These are phyloP conservation scores for Stercorarius parasiticus DNA, from an alignment of 2,113 vertebrate species.

Conservation along the genomic window DNA sequence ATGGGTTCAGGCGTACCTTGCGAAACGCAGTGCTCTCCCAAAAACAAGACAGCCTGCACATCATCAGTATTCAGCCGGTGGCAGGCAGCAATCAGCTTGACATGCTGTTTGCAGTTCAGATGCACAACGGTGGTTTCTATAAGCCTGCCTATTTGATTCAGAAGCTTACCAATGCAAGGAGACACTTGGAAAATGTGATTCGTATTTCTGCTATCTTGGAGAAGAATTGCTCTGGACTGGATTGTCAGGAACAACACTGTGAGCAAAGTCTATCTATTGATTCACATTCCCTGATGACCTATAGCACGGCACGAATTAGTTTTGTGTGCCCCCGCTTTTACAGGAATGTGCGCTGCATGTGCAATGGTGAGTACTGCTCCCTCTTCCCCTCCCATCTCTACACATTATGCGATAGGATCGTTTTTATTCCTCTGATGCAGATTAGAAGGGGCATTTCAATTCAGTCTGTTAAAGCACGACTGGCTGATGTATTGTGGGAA, in stretches of 20 bases:
- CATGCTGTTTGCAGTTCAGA: constrained; percentile 90
- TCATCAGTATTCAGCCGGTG: constrained; percentile 95
- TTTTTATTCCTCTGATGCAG: constrained; percentile 51
- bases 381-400: neutral
- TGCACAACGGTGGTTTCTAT: constrained; percentile 82
- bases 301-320: constrained; percentile 91
- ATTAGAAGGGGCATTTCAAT: constrained; percentile 60
- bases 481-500: constrained; percentile 46
- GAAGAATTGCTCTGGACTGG: constrained; percentile 94
- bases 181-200: constrained; percentile 90
- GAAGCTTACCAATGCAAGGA: constrained; percentile 88
- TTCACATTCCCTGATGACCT: constrained; percentile 90
- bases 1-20: constrained; percentile 83
- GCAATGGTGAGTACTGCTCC: constrained; percentile 84
- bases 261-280: constrained; percentile 90
- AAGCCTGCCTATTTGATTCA: constrained; percentile 93
- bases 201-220: constrained; percentile 91
- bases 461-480: constrained; percentile 8
- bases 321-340: constrained; percentile 95
- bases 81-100: constrained; percentile 89
- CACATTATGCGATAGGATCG: neutral
- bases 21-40: constrained; percentile 82
- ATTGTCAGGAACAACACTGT: constrained; percentile 92
- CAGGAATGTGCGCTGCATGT: constrained; percentile 89
- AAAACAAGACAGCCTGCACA: constrained; percentile 85